Evolutionary conservation across 2,113 vertebrate genomes (phyloP).

Genomic region (Ramphastos sulfuratus): DNA sequence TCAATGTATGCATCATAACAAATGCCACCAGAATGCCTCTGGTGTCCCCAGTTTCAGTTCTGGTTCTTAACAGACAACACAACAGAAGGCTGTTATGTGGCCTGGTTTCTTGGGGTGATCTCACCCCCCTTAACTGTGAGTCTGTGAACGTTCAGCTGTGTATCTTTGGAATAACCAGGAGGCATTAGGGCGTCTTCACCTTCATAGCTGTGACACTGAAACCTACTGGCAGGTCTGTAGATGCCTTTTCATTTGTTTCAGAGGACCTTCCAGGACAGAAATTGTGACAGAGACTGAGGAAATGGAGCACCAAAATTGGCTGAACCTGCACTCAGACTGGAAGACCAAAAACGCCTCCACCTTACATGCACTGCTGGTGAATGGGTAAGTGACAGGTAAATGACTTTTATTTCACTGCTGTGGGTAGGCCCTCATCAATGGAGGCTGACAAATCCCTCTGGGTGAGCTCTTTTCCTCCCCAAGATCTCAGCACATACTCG

Average conservation of each 20-base stretch:
- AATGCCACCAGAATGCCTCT: not conserved
- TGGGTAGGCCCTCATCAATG: not conserved
- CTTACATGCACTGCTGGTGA: slow-evolving; percentile 84
- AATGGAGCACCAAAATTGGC: slow-evolving; percentile 79
- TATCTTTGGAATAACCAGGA: not conserved
- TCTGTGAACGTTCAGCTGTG: not conserved
- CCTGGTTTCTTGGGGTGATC: not conserved
- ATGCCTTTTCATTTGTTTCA: slow-evolving; percentile 63
- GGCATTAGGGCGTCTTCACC: not conserved
- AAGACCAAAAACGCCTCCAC: slow-evolving; percentile 77
- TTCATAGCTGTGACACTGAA: not conserved
- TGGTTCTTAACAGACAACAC: not conserved
- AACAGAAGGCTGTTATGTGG: not conserved
- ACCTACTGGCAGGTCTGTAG: not conserved
- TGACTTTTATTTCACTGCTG: not conserved
- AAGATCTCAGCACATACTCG: not conserved
- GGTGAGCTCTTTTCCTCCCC: not conserved
- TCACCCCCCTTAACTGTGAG: not conserved
- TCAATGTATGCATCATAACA: not conserved
- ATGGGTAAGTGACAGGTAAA: slow-evolving; percentile 77
- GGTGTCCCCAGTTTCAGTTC: not conserved
- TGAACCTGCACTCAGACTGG: slow-evolving; percentile 84
- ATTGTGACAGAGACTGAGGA: slow-evolving; percentile 69
- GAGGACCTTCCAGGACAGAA: slow-evolving; percentile 77
- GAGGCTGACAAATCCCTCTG: not conserved